Conservation (phyloP, 2,888 invertebrate species). For the Drosophila fungiperda region DNA sequence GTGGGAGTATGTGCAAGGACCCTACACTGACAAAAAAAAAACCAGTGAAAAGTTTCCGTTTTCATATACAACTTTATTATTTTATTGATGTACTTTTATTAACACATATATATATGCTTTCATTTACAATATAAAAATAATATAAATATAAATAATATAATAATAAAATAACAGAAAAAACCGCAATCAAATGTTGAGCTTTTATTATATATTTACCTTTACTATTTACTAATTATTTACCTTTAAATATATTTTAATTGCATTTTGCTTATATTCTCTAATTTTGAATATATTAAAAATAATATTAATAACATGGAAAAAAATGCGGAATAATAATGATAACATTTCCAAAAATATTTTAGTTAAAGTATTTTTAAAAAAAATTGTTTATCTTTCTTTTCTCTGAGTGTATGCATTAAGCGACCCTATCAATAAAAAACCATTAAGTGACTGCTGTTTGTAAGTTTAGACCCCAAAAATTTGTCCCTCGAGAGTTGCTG, state of each 20-base stretch:
- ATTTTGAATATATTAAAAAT: not conserved
- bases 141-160: not conserved
- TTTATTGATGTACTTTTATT: no score
- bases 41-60: not conserved
- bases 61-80: not conserved
- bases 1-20: slow-evolving; percentile 12
- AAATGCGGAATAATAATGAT: not conserved
- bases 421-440: slow-evolving; percentile 66
- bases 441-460: slow-evolving; percentile 47
- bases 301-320: not conserved
- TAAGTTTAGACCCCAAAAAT: slow-evolving; percentile 34
- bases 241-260: no score
- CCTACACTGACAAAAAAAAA: not conserved
- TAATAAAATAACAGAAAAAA: not conserved
- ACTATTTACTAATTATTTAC: no score
- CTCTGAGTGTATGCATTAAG: slow-evolving; percentile 19
- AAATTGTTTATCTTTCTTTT: not conserved
- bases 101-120: not conserved
- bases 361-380: not conserved
- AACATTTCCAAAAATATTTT: not conserved
- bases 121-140: not conserved
- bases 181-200: not conserved
- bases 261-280: no score
- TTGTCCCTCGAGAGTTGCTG: slow-evolving; percentile 54
- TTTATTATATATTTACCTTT: not conserved